Base-by-base conservation (phyloP, 2,113 vertebrate species). In the Synchiropus splendidus region DNA sequence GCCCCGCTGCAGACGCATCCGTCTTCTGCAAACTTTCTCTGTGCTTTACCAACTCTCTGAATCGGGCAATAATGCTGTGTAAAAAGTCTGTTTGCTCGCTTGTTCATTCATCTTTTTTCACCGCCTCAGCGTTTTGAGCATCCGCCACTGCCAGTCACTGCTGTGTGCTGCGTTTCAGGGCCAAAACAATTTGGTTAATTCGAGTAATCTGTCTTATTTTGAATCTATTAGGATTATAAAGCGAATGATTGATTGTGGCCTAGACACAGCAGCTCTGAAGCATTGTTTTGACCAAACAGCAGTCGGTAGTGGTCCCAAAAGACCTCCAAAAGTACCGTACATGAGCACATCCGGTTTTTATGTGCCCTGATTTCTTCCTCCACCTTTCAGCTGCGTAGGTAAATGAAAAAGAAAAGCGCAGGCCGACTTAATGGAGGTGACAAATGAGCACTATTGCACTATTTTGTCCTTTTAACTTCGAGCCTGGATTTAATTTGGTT, bases 141-240 rank as follows among this genome's bases (percentile, higher is more conserved):
- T 55, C 14, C 33, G 32, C 48, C 52, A 14, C 39, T 54, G 66
- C 53, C 47, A 51, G 30, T 64, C 13, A 34, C 51, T 42, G 45
- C 51, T 55, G 42, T 48, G 31, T 53, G 61, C 39, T 10, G 6
- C 30, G 47, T 38, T 50, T 21, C 58, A 39, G 37, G 46, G 56
- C 68, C 66, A 71, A n/a, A 46, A 64, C 70, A 56, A 73, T 74
- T 70, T 69, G 48, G 37, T 78, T 75, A 78, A 85, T 78, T 80
- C 50, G 54, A 59, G 36, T 66, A 54, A 79, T 82, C 69, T 61
- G 70, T 72, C 67, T 81, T 78, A 64, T 76, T 61, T 48, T 45
- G 47, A 64, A 69, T 67, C 55, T 66, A 70, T 72, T 64, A 69
- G 47, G 53, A 67, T 55, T 61, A 64, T 53, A 68, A 51, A 72